phyloP scores from a whole-genome alignment of 1,140 invertebrate genomes.

The Aphelenchoides fujianensis region DNA sequence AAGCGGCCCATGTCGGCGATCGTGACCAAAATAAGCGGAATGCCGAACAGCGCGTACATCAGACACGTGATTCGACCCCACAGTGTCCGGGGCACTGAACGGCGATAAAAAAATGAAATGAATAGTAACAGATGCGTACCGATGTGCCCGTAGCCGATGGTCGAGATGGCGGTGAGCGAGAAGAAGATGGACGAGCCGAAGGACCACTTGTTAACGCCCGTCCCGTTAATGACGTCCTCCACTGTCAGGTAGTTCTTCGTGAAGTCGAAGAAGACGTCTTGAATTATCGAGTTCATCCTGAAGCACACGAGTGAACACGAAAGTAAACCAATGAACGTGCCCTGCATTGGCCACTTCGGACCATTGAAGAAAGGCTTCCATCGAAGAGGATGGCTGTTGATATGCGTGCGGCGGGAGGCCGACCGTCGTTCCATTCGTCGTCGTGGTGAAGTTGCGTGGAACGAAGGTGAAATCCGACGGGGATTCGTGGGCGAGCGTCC shows the following conservation, averaged over 20 bases:
- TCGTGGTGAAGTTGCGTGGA: background rate
- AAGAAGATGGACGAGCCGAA: slow-evolving; percentile 61
- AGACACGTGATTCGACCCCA: slow-evolving; percentile 66
- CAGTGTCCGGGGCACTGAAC: slow-evolving; percentile 66
- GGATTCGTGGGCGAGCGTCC: slow-evolving; percentile 41
- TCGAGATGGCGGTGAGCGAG: slow-evolving; percentile 62
- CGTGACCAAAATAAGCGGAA: slow-evolving; percentile 66
- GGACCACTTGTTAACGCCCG: slow-evolving; percentile 58
- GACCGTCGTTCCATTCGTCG: slow-evolving; percentile 29
- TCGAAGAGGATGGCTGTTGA: background rate
- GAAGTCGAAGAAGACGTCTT: slow-evolving; percentile 61
- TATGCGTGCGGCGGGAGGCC: slow-evolving; percentile 20
- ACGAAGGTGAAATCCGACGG: slow-evolving; percentile 5
- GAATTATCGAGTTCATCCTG: slow-evolving; percentile 59
- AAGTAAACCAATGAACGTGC: slow-evolving; percentile 9
- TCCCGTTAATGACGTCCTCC: slow-evolving; percentile 49
- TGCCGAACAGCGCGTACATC: slow-evolving; percentile 66
- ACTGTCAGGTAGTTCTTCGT: slow-evolving; percentile 62
- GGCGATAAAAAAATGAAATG: slow-evolving; percentile 62
- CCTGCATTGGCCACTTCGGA: slow-evolving; percentile 36
- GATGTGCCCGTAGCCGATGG: slow-evolving; percentile 53
- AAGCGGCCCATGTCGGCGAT: slow-evolving; percentile 66
- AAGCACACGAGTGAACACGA: slow-evolving; percentile 22
- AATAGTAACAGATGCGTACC: no score
- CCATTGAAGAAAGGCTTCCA: slow-evolving; percentile 29